phyloP scores from a whole-genome alignment of 2,888 invertebrate genomes.

The Yponomeuta malinellus region DNA sequence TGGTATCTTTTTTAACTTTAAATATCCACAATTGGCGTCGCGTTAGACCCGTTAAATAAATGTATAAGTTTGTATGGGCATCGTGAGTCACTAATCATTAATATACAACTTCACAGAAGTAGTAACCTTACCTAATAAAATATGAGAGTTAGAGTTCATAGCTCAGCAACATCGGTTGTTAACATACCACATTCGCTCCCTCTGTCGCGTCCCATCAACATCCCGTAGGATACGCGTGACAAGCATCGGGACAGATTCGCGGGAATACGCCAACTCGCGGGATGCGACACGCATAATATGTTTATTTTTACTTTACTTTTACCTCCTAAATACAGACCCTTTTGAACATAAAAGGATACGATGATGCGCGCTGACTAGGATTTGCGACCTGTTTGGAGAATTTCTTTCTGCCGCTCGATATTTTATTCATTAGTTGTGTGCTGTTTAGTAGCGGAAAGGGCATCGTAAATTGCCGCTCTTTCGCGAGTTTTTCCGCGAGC shows the following conservation, averaged over 20 bases:
- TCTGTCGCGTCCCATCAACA: constrained; percentile 53
- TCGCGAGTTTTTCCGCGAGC: not conserved
- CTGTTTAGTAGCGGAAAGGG: not conserved
- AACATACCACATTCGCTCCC: constrained; percentile 25
- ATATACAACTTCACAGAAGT: no score
- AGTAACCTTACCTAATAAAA: no score
- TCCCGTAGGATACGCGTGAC: constrained; percentile 67
- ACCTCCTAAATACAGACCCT: constrained; percentile 12
- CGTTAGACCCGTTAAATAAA: no score
- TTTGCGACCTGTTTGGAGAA: not conserved
- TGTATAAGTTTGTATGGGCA: no score
- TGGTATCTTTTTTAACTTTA: no score
- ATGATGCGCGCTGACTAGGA: not conserved
- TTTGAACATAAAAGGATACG: constrained; percentile 4
- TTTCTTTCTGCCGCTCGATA: not conserved
- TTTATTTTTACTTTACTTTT: constrained; percentile 29
- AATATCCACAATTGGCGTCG: no score
- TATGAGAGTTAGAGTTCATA: no score
- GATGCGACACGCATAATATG: constrained; percentile 56
- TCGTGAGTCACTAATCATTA: no score
- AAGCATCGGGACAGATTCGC: constrained; percentile 45
- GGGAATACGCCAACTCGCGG: constrained; percentile 39
- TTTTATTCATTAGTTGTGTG: no score
- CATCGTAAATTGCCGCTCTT: not conserved
- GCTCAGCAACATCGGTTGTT: not conserved